Conservation (phyloP, 2,113 vertebrate species). For the human (Homo sapiens) region DNA sequence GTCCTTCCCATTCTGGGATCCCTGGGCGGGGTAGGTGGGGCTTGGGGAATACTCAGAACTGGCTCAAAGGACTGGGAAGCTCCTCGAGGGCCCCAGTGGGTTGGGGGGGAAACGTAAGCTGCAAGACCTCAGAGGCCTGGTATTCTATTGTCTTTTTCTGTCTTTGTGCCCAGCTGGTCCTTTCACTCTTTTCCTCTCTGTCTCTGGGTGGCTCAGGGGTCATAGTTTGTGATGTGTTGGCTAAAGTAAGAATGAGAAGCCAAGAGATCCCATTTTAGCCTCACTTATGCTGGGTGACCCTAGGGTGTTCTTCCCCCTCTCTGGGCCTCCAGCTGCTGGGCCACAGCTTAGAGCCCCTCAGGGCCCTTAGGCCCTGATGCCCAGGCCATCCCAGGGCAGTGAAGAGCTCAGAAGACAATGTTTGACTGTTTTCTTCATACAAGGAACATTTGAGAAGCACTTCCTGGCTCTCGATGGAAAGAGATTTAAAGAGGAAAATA, state of each 20-base stretch:
- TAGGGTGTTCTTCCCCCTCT: not conserved
- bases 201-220: constrained; percentile 30
- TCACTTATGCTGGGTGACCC: not conserved
- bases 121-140: not conserved
- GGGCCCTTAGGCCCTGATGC: not conserved
- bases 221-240: not conserved
- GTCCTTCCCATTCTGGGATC: not conserved
- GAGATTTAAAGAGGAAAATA: not conserved
- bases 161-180: not conserved
- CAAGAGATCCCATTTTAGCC: not conserved
- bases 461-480: not conserved
- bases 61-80: not conserved
- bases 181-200: not conserved
- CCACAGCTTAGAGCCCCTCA: not conserved
- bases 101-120: rapidly evolving
- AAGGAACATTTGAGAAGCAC: not conserved
- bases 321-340: not conserved
- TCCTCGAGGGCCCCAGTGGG: rapidly evolving
- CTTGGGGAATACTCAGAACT: not conserved
- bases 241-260: not conserved
- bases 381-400: not conserved
- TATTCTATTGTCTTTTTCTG: not conserved
- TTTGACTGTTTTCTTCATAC: not conserved
- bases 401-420: not conserved
- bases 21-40: not conserved